phyloP scores from a whole-genome alignment of 1,140 invertebrate species.

The Popillia japonica region DNA sequence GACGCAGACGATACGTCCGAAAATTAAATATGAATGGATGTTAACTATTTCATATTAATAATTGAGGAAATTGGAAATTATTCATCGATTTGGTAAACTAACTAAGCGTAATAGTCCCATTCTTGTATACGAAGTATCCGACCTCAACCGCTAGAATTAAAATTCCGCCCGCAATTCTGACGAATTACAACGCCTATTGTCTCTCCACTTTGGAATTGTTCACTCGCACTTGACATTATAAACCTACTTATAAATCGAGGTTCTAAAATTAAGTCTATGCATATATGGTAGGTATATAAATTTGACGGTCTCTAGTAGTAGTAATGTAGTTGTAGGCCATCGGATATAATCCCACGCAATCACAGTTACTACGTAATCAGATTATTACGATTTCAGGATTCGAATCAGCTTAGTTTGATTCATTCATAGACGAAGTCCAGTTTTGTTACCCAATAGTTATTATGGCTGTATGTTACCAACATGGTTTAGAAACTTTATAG shows the following conservation, averaged over 20 bases:
- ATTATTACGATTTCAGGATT: neutral
- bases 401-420: neutral
- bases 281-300: neutral
- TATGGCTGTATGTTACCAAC: neutral
- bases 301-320: neutral
- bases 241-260: conserved; percentile 33
- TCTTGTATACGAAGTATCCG: conserved; percentile 6
- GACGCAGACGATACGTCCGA: too few species aligned
- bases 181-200: neutral
- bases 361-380: neutral
- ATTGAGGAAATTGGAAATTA: too few species aligned
- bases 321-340: neutral
- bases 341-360: neutral
- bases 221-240: conserved; percentile 29
- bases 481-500: too few species aligned
- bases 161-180: conserved; percentile 10
- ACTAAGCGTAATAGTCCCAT: conserved; percentile 1
- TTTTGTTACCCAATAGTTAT: neutral
- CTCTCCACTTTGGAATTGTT: neutral
- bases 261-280: neutral
- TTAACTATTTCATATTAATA: too few species aligned
- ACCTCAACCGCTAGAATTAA: neutral
- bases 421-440: neutral
- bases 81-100: neutral
- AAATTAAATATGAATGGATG: too few species aligned